Evolutionary conservation across 1,140 invertebrate genomes (phyloP).

Genomic region (Drosophila fuyamai): DNA sequence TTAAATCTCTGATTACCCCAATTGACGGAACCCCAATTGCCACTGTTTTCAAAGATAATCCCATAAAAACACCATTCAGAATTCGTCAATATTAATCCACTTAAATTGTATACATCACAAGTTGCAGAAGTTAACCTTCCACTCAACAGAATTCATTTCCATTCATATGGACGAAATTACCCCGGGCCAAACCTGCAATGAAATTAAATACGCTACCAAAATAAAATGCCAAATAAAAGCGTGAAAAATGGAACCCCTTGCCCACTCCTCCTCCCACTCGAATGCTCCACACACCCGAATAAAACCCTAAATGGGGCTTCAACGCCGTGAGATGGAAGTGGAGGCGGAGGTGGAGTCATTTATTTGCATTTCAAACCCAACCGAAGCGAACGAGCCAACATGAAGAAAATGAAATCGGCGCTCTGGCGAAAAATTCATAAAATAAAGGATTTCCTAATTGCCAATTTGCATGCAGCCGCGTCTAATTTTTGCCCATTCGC

Average conservation of each 20-base stretch:
- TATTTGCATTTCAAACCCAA: slow-evolving; percentile 70
- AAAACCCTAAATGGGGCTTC: slow-evolving; percentile 60
- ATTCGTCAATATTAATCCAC: slow-evolving; percentile 10
- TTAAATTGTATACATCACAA: slow-evolving; percentile 19
- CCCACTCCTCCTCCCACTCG: not conserved
- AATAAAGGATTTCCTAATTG: slow-evolving; percentile 82
- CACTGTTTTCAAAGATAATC: slow-evolving; percentile 1
- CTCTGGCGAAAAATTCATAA: slow-evolving; percentile 68
- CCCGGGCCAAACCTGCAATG: slow-evolving; percentile 54
- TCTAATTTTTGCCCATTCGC: slow-evolving; percentile 80
- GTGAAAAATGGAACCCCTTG: slow-evolving; percentile 53
- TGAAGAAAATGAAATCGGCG: slow-evolving; percentile 66
- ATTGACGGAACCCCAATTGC: not conserved
- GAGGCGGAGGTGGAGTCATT: slow-evolving; percentile 25
- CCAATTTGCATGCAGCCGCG: slow-evolving; percentile 77
- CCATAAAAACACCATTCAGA: slow-evolving; percentile 4
- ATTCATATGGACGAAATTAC: slow-evolving; percentile 39
- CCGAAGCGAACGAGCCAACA: slow-evolving; percentile 45
- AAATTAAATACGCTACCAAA: slow-evolving; percentile 71
- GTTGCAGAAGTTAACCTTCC: slow-evolving; percentile 28
- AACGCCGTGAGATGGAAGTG: slow-evolving; percentile 38
- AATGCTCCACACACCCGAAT: slow-evolving; percentile 10
- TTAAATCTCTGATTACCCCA: slow-evolving; percentile 15
- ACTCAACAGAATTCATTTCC: slow-evolving; percentile 44
- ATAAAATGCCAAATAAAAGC: slow-evolving; percentile 68